Percentiles rank a stretch among this genome's conserved stretches.
Evolutionary conservation across 2,113 vertebrate genomes (phyloP).

Genomic region (Probosciger aterrimus): DNA sequence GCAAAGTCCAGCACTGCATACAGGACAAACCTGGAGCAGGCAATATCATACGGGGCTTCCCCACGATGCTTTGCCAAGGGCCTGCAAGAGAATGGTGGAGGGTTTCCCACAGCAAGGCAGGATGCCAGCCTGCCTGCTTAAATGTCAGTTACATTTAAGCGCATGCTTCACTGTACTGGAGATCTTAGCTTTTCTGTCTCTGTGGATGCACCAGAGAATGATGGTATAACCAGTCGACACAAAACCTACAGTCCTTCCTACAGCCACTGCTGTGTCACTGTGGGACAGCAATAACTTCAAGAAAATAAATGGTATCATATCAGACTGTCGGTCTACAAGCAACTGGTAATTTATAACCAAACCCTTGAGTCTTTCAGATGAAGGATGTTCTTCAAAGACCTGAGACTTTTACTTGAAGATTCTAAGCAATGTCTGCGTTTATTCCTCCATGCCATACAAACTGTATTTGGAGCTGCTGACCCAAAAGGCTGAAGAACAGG

Average conservation of each 20-base stretch:
- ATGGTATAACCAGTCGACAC: not conserved
- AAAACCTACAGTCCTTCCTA: not conserved
- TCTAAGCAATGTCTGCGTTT: not conserved
- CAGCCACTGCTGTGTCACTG: not conserved
- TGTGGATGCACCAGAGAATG: accelerated
- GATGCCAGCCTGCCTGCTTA: not conserved
- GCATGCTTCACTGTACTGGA: not conserved
- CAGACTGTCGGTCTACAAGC: not conserved
- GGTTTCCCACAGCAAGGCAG: not conserved
- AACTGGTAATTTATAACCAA: not conserved
- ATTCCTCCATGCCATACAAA: not conserved
- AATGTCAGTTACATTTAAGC: not conserved
- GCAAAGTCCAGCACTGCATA: not conserved
- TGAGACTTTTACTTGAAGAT: not conserved
- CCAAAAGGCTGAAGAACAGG: not conserved
- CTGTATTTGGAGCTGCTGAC: not conserved
- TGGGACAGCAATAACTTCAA: not conserved
- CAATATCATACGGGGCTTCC: accelerated
- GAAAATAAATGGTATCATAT: not conserved
- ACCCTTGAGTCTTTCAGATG: not conserved
- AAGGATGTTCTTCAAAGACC: not conserved
- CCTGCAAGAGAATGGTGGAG: not conserved
- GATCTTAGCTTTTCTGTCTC: not conserved
- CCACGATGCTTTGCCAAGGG: not conserved
- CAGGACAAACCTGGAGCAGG: not conserved